Percentiles rank a stretch among this genome's conserved stretches.
Conservation (phyloP, 2,888 invertebrate genomes). For the Acrobasis consociella region DNA sequence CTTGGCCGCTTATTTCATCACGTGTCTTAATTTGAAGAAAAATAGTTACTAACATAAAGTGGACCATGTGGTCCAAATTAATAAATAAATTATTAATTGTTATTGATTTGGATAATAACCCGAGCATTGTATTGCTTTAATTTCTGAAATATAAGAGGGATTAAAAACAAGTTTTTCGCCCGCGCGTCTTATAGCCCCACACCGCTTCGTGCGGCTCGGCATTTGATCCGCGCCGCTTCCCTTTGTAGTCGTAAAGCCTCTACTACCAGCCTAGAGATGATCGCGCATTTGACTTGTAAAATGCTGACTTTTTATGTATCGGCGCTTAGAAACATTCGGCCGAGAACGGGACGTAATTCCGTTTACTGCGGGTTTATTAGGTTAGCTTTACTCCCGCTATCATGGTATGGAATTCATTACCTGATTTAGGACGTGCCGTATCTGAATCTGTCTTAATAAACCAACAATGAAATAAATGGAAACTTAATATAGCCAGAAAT, state of each 20-base stretch:
- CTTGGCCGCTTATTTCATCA: too few species aligned
- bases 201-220: constrained; percentile 25
- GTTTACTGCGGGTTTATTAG: constrained; percentile 16
- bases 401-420: not conserved
- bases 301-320: constrained; percentile 24
- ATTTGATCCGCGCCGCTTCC: constrained; percentile 39
- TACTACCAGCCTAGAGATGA: constrained; percentile 33
- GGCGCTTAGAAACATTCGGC: constrained; percentile 22
- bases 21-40: too few species aligned
- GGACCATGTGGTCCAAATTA: too few species aligned
- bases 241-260: constrained; percentile 40
- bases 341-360: constrained; percentile 10
- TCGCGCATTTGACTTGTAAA: constrained; percentile 24
- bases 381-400: not conserved
- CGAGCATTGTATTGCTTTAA: too few species aligned
- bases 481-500: too few species aligned
- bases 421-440: not conserved
- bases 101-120: too few species aligned
- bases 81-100: too few species aligned
- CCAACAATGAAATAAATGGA: too few species aligned
- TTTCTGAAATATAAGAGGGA: not conserved
- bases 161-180: too few species aligned
- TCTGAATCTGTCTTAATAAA: not conserved
- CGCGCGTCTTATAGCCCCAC: not conserved
- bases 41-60: too few species aligned